Base-by-base conservation (phyloP, 2,888 invertebrate genomes). In the Mongoloraphidia duomilia region DNA sequence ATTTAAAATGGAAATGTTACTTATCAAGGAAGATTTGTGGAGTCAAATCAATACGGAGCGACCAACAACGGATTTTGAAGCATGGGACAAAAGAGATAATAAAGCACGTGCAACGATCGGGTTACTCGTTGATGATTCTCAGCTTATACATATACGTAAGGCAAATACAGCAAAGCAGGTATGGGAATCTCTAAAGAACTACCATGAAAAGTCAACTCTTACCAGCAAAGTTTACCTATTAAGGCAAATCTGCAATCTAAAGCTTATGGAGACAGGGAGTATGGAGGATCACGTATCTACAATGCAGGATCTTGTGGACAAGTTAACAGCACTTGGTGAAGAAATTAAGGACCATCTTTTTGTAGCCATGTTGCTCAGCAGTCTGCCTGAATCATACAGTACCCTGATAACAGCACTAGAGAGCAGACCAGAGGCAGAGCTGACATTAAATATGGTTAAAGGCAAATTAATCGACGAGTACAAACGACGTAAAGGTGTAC, bases 391-490 rank as follows among this genome's bases (percentile, higher is more conserved):
- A n/a, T n/a, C n/a, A n/a, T n/a, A n/a, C n/a, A n/a, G n/a, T n/a
- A n/a, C n/a, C n/a, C n/a, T 59, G 3, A 56, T 56, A 8, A 56
- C 53, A 6, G 57, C 53, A 17, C 39, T 57, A 13, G 56, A 57
- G 47, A 52, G 46, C 34, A 51, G 56, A 46, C 26, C 57, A 6
- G 55, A 57, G 37, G 43, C 14, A 1, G 57, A 57, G 14, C 34
- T 56, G 12, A 57, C 57, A 14, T 39, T 53, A 8, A 47, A 49
- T 2, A 37, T 57, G 5, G 54, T 56, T 3, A 55, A 17, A 17
- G 17, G 17, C 2, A 17, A 17, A 17, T 4, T 17, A 2, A 17
- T 17, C 17, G 17, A 17, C 4, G 17, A 17, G 4, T 4, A 17
- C 4, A 17, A 17, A 4, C 2, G 17, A 17, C 2, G 17, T 3